Base-by-base conservation (phyloP, 64 coral and sea anemone genomes). In the Cladopsammia gracilis region DNA sequence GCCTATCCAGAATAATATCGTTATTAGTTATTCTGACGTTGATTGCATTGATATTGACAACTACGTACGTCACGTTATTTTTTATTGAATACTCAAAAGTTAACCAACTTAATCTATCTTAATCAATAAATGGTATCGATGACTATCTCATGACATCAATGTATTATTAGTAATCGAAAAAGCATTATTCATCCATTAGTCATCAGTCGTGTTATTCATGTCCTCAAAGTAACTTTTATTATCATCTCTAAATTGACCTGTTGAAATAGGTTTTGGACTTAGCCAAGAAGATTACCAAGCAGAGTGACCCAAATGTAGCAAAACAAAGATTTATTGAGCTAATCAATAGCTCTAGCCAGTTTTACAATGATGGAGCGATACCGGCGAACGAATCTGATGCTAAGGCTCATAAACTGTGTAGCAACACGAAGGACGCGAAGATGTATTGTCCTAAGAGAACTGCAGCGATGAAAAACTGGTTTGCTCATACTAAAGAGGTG, bases 371-470 rank as follows among this genome's bases (percentile, higher is more conserved):
- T 64, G 59, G 15, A 44, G 48, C 22, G 1, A 92, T 92, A 34
- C 90, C 90, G 15, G 70, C 68, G 14, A 86, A 92, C 13, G 90
- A 92, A 20, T 92, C 90, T 73, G 80, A 92, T 45, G 24, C 44
- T 1, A 83, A 92, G 2, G 90, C 90, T 15, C 70, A 92, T 26
- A 76, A 52, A 26, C 18, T 71, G 18, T 92, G 90, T 51, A 75
- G 44, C 58, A 62, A 44, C 23, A 56, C 76, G 13, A 19, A 92
- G 15, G 72, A 45, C 6, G 80, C 90, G 12, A 53, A 85, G 54
- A 57, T 43, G 20, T 83, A 92, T 42, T 92, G 90, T 54, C 90
- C 90, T n/a, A 71, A 85, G 0, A 64, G 90, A 2, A 75, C 44
- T 56, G 57, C 47, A 1, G 90, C 90, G n/a, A 86, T 86, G 80